phyloP scores from a whole-genome alignment of 92 coral and sea anemone species.

The Zoanthus sansibaricus region DNA sequence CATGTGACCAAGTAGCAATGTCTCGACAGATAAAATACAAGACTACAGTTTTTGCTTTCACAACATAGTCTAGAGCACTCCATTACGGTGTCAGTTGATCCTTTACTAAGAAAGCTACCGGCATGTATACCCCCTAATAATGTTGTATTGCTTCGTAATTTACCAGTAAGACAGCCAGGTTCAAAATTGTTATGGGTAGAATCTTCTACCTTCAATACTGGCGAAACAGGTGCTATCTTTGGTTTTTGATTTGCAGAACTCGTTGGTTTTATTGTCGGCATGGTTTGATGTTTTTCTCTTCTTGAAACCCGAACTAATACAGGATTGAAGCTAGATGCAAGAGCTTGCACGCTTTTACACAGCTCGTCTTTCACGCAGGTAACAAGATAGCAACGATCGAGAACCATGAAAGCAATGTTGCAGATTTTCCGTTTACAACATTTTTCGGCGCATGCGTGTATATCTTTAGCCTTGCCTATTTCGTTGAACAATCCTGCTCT shows the following conservation, averaged over 20 bases:
- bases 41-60: slow-evolving; percentile 74
- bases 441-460: slow-evolving; percentile 72
- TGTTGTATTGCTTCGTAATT: slow-evolving; percentile 77
- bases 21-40: slow-evolving; percentile 83
- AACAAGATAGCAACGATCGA: slow-evolving; percentile 87
- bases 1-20: slow-evolving; percentile 93
- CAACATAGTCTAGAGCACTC: slow-evolving; percentile 84
- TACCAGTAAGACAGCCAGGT: slow-evolving; percentile 66
- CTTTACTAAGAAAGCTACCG: slow-evolving; percentile 81
- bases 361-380: slow-evolving; percentile 72
- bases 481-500: slow-evolving; percentile 89
- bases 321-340: slow-evolving; percentile 91
- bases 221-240: neutral
- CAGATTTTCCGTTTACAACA: slow-evolving; percentile 88
- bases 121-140: slow-evolving; percentile 87
- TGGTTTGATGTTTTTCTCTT: neutral
- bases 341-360: slow-evolving; percentile 87
- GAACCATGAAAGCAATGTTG: slow-evolving; percentile 92
- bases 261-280: neutral
- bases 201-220: neutral
- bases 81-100: slow-evolving; percentile 61
- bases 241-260: neutral
- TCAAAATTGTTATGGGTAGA: neutral
- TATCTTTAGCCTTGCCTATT: slow-evolving; percentile 69
- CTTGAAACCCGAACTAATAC: slow-evolving; percentile 74